These are phyloP conservation scores for Agrochola macilenta DNA, from an alignment of 2,888 invertebrate genomes.

Conservation along the genomic window DNA sequence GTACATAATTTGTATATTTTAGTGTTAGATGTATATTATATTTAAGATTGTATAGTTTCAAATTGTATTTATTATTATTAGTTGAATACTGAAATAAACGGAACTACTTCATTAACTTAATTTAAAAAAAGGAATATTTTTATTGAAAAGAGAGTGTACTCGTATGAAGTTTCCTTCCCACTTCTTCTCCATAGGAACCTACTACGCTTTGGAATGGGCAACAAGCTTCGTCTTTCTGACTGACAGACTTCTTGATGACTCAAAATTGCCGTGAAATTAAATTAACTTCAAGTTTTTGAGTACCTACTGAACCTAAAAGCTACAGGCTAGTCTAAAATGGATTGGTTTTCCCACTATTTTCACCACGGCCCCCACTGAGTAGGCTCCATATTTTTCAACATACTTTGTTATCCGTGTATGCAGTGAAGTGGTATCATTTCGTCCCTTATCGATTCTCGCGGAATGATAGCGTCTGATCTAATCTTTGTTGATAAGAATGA, in stretches of 20 bases:
- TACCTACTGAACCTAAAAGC: neutral
- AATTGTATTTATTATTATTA: too few relatives aligned
- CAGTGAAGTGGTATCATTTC: conserved; percentile 21
- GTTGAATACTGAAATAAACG: too few relatives aligned
- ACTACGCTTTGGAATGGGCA: neutral
- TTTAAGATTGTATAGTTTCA: too few relatives aligned
- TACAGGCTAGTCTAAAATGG: neutral
- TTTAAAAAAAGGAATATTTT: too few relatives aligned
- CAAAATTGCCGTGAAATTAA: neutral
- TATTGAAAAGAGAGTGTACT: neutral
- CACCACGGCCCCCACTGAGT: too few relatives aligned
- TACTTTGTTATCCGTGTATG: neutral
- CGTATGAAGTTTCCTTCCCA: too few relatives aligned
- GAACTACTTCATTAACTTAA: too few relatives aligned
- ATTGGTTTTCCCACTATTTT: neutral
- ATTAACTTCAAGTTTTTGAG: neutral
- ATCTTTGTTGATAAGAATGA: conserved; percentile 40
- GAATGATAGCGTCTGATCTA: conserved; percentile 38
- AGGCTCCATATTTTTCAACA: neutral
- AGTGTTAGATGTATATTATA: too few relatives aligned
- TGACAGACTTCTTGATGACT: neutral
- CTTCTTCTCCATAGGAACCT: too few relatives aligned
- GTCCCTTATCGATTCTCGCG: conserved; percentile 31
- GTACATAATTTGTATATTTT: too few relatives aligned
- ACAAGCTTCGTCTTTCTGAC: neutral